Base-by-base conservation (phyloP, 1,140 invertebrate species). In the Aphelinus atriplicis region DNA sequence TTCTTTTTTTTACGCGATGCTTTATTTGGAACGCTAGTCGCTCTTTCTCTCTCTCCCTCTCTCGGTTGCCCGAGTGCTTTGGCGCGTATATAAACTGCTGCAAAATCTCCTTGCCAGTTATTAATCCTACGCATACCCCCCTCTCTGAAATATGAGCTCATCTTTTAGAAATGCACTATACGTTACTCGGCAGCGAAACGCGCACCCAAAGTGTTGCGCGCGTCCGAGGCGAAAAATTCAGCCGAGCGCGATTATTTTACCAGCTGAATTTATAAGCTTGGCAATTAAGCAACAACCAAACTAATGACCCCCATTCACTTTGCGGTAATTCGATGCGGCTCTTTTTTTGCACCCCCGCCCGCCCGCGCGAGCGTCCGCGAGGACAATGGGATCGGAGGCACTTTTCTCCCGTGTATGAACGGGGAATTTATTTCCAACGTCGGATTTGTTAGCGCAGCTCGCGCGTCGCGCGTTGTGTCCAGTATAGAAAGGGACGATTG, bases 101-200 rank as follows among this genome's bases (percentile, higher is more conserved):
- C 61, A 61, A 68, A 67, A 73, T 62, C 57, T 68, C 55, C 50
- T 47, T 73, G 67, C 50, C 43, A 46, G 65, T 73, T 73, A 66
- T 73, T 73, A 73, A 73, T 73, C 72, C 65, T 10, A 42, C 57
- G 62, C 42, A 67, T 47, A 43, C 45, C 48, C 26, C 26, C 26
- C 26, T 26, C 50, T 1, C 55, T 73, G 50, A 73, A 73, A 73
- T 73, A 73, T 68, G 72, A 46, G 45, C 48, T 55, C 72, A 62
- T 61, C n/a, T 67, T 45, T 0, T 7, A 46, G 48, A 67, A 73
- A 60, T 60, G 56, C 61, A 63, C 48, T 63, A 48, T 45, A 9
- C 61, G 61, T 63, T 63, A 63, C 47, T 72, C n/a, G 46, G 65
- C 45, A 43, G n/a, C 1, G 50, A 63, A 51, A 63, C 3, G 4